Base-by-base conservation (phyloP, 2,888 invertebrate species). In the Athetis lepigone region DNA sequence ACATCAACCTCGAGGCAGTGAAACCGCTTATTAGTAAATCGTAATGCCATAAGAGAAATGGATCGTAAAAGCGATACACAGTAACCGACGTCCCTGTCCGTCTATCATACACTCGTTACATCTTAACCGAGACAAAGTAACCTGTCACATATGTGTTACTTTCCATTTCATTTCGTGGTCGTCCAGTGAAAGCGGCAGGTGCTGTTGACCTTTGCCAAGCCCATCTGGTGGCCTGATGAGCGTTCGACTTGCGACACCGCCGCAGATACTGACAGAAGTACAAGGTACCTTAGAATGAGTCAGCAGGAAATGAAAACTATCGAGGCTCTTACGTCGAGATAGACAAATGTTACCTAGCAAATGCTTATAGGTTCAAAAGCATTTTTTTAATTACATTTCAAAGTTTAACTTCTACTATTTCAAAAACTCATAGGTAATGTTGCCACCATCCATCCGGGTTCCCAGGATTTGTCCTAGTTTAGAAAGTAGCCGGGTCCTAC, bases 111-210 rank as follows among this genome's bases (percentile, higher is more conserved):
- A 6, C 55, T 72, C 58, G 61, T 62, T 40, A 62, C 21, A 39
- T 45, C 16, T 57, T 9, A 46, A 29, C 18, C 60, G 36, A 66
- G 45, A 59, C 72, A 66, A 58, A 62, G 63, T 29, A 43, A 61
- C 76, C 57, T 71, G 70, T 59, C 79, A 70, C 65, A 70, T 59
- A 49, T 69, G 52, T 59, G 59, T 49, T 69, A 73, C 79, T 77
- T 76, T 79, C 81, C 71, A 75, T 82, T 80, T 82, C 82, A 66
- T 52, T 68, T 81, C 62, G 57, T 39, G 62, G 63, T 39, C 62
- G 63, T 40, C 50, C 55, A 70, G 82, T 80, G 82, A 81, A 82
- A 82, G 82, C 76, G 62, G 37, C 71, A 77, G 77, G 79, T 75
- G 79, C 52, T 74, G 59, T 68, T 79, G 75, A 79, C 77, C 79